Conservation (phyloP, 2,797 vertebrate species). For the Argya squamiceps region DNA sequence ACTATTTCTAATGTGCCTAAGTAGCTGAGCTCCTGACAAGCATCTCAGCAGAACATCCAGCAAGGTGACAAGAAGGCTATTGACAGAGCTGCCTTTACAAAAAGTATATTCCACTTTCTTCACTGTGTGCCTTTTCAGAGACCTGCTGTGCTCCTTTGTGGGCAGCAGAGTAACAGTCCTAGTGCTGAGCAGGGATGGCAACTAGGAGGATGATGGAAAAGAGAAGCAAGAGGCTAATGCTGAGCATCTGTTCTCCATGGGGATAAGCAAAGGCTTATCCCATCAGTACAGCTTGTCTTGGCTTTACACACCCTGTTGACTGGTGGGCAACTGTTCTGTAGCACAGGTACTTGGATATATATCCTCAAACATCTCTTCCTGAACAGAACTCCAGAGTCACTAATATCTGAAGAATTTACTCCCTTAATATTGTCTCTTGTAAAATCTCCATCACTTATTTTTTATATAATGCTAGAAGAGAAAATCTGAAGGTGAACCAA, state of each 20-base stretch:
- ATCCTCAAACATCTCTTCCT: neutral
- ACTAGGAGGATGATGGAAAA: neutral
- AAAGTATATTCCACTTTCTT: slow-evolving; percentile 56
- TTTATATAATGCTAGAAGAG: slow-evolving; percentile 14
- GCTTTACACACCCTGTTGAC: neutral
- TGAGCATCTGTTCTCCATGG: neutral
- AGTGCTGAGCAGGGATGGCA: neutral
- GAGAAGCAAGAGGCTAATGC: slow-evolving; percentile 22
- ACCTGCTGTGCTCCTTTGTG: slow-evolving; percentile 32
- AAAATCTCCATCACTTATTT: slow-evolving; percentile 16
- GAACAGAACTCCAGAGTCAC: neutral
- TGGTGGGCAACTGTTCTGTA: neutral
- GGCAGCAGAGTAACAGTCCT: slow-evolving; percentile 29
- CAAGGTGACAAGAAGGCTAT: slow-evolving; percentile 23
- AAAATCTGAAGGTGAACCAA: slow-evolving; percentile 22
- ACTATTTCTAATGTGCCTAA: neutral
- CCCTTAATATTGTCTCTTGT: neutral
- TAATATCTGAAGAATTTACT: slow-evolving; percentile 17
- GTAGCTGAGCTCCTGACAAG: slow-evolving; percentile 16
- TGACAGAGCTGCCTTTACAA: slow-evolving; percentile 56
- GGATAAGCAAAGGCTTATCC: slow-evolving; percentile 1
- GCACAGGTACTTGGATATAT: neutral
- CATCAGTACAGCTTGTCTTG: neutral
- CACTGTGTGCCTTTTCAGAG: slow-evolving; percentile 68
- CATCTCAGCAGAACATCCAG: slow-evolving; percentile 59